Conservation (phyloP, 2,888 invertebrate species). For the Orchestes rusci region DNA sequence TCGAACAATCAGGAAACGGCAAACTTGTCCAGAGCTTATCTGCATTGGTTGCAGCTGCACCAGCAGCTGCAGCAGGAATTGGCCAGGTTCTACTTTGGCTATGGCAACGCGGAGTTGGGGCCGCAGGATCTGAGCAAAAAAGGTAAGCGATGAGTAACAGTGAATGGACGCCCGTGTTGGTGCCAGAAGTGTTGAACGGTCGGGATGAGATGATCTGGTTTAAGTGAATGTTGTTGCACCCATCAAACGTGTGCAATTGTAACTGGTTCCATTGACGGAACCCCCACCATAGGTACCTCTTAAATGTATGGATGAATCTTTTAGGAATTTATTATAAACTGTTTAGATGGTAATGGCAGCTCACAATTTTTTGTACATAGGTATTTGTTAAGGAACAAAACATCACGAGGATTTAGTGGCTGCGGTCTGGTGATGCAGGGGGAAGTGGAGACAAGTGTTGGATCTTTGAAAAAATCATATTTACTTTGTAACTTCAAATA, state of each 20-base stretch:
- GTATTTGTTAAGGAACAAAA: no score
- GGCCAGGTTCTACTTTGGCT: conserved; percentile 22
- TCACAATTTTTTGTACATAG: no score
- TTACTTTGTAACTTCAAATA: no score
- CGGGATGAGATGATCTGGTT: no score
- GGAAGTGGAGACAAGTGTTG: no score
- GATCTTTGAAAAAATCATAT: no score
- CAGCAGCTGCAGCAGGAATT: conserved; percentile 23
- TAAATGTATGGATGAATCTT: conserved; percentile 39
- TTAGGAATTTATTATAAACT: no score
- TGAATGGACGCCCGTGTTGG: conserved; percentile 32
- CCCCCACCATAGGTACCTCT: conserved; percentile 44
- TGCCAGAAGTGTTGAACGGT: no score
- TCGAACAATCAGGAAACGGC: conserved; percentile 11
- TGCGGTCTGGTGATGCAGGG: no score
- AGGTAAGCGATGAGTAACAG: conserved; percentile 13
- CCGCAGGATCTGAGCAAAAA: conserved; percentile 23
- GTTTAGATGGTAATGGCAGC: no score
- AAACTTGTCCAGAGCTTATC: conserved; percentile 19
- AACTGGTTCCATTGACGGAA: conserved; percentile 39
- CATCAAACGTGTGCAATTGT: conserved; percentile 24
- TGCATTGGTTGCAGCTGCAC: conserved; percentile 23
- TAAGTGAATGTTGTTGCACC: no score
- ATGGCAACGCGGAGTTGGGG: conserved; percentile 19
- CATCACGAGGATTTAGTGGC: no score